These are phyloP conservation scores for Cyanoramphus novaezelandiae DNA, from an alignment of 2,113 vertebrate genomes.

Conservation along the genomic window DNA sequence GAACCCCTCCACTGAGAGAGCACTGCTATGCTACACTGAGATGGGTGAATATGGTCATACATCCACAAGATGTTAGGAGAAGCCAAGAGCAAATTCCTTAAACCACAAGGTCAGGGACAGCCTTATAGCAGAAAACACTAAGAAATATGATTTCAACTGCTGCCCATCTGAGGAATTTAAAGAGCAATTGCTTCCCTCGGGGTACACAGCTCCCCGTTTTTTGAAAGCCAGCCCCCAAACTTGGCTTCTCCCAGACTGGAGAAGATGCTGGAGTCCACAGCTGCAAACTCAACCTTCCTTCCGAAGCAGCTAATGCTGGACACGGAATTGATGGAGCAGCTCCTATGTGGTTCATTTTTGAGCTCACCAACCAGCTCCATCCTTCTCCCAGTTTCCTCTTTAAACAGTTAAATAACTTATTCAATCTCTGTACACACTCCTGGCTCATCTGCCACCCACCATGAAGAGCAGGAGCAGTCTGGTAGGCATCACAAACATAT, in stretches of 20 bases:
- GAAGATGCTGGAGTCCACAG: background rate
- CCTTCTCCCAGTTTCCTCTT: background rate
- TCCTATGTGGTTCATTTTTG: background rate
- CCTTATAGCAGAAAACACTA: background rate
- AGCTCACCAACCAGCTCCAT: background rate
- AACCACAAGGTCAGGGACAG: background rate
- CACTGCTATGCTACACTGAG: background rate
- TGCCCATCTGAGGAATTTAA: background rate
- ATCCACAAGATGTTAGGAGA: background rate
- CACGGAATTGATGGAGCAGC: background rate
- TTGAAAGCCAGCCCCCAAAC: background rate
- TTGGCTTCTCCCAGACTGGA: background rate
- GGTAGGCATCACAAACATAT: background rate
- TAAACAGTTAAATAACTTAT: background rate
- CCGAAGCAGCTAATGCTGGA: background rate
- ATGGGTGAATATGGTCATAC: background rate
- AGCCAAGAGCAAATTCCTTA: background rate
- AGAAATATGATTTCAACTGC: background rate
- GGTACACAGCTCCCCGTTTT: background rate
- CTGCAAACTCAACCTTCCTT: background rate
- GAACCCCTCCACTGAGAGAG: background rate
- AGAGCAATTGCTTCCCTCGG: background rate
- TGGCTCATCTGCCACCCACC: background rate
- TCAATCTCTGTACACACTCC: background rate
- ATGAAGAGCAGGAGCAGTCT: background rate